Evolutionary conservation across 2,113 vertebrate genomes (phyloP).

Genomic region (Misgurnus anguillicaudatus): DNA sequence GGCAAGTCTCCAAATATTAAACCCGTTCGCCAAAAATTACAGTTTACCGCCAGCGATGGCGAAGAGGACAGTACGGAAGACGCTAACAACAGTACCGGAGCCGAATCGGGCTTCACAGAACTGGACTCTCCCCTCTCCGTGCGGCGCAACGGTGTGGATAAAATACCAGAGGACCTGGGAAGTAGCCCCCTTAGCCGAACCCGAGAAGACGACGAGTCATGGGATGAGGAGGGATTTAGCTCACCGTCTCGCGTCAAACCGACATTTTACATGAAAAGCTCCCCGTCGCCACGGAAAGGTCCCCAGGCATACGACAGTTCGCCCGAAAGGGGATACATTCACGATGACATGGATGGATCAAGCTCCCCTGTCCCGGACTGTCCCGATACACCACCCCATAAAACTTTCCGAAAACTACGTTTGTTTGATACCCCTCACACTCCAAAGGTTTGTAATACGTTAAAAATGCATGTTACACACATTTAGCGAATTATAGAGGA

Average conservation of each 20-base stretch:
- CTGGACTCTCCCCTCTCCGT: slow-evolving; percentile 83
- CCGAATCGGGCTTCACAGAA: slow-evolving; percentile 93
- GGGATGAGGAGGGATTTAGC: slow-evolving; percentile 83
- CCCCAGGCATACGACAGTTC: slow-evolving; percentile 67
- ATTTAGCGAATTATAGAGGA: too few species aligned
- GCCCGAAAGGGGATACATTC: slow-evolving; percentile 55
- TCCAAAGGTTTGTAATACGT: slow-evolving; percentile 82
- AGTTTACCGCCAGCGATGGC: slow-evolving; percentile 83
- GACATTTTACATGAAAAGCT: slow-evolving; percentile 72
- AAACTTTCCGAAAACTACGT: slow-evolving; percentile 91
- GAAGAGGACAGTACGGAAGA: slow-evolving; percentile 87
- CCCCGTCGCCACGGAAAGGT: slow-evolving; percentile 76
- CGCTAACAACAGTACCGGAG: slow-evolving; percentile 88
- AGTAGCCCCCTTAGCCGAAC: slow-evolving; percentile 68
- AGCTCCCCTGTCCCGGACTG: slow-evolving; percentile 83
- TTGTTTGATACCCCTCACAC: slow-evolving; percentile 96
- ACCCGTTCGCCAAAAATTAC: slow-evolving; percentile 82
- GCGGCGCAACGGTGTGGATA: slow-evolving; percentile 65
- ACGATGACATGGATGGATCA: slow-evolving; percentile 66
- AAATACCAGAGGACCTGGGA: slow-evolving; percentile 65
- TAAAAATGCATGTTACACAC: too few species aligned
- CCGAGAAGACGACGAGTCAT: slow-evolving; percentile 82
- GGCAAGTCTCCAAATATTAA: slow-evolving; percentile 65
- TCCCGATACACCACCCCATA: slow-evolving; percentile 92
- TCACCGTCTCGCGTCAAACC: slow-evolving; percentile 80